Base-by-base conservation (phyloP, 1,140 invertebrate species). In the Berghia stephanieae region DNA sequence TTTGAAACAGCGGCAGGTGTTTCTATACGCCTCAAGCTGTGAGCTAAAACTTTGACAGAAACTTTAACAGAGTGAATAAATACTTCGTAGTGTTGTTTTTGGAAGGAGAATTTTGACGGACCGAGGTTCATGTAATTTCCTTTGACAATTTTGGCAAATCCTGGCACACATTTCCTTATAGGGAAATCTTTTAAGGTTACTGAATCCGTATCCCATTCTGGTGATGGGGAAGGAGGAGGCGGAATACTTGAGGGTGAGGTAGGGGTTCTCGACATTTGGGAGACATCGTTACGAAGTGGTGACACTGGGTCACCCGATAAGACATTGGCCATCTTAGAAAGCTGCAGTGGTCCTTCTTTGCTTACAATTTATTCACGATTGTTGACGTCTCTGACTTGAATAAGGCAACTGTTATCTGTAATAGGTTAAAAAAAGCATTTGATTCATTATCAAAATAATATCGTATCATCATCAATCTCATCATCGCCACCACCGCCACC, bases 11-110 rank as follows among this genome's bases (percentile, higher is more conserved):
- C 40, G 21, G 38, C 36, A 4, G 74, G 67, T 4, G 57, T 94
- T 87, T 97, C 96, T 88, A 96, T 96, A 85, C 96, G 93, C 90
- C 96, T 96, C 55, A 98, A 94, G 70, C 95, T 95, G 88, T 97
- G 96, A 34, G 90, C 91, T 42, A 96, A 92, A 77, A 97, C 94
- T 86, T 96, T 96, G 79, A 94, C 93, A 74, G 94, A 92, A 71
- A 94, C 93, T 66, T 95, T 95, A 2, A 94, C 93, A 34, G 94
- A 95, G 60, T 96, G 91, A 31, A 98, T 92, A 18, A 97, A 89
- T 5, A 95, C 94, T 2, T 94, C 95, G 80, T 94, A 94, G 83
- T 96, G 84, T 57, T 84, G 75, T 73, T 80, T 83, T 63, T 82
- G 81, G 24, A 86, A 74, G 21, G 84, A 94, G 52, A 96, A 90